Conservation (phyloP, 2,113 vertebrate species). For the Crotalus horridus region DNA sequence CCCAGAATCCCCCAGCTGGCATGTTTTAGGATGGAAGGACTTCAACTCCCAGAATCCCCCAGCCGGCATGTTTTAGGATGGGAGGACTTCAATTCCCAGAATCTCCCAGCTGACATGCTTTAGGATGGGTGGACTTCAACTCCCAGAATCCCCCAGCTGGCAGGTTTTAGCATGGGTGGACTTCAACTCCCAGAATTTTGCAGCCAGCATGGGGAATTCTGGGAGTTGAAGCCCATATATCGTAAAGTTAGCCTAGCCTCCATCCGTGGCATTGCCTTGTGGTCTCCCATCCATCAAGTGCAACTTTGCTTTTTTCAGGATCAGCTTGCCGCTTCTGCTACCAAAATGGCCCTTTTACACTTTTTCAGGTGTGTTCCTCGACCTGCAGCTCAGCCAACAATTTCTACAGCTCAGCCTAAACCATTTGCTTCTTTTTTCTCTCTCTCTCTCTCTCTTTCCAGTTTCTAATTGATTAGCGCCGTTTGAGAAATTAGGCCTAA, state of each 20-base stretch:
- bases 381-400: neutral
- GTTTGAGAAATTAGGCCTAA: constrained; percentile 7
- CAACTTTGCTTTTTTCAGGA: neutral
- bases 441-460: too few species aligned
- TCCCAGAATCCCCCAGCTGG: neutral
- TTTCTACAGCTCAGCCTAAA: neutral
- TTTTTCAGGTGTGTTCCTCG: neutral
- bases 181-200: neutral
- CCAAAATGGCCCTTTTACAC: neutral
- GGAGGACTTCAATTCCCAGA: neutral
- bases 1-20: neutral
- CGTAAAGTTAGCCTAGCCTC: neutral
- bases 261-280: neutral
- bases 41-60: neutral
- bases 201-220: neutral
- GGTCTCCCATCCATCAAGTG: neutral
- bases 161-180: neutral
- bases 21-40: neutral
- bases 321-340: neutral
- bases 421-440: fast-evolving
- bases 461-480: neutral
- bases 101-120: fast-evolving
- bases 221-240: neutral
- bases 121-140: neutral
- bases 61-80: fast-evolving